These are phyloP conservation scores for Enteromius argenteus DNA, from an alignment of 2,797 vertebrate genomes.

Conservation along the genomic window DNA sequence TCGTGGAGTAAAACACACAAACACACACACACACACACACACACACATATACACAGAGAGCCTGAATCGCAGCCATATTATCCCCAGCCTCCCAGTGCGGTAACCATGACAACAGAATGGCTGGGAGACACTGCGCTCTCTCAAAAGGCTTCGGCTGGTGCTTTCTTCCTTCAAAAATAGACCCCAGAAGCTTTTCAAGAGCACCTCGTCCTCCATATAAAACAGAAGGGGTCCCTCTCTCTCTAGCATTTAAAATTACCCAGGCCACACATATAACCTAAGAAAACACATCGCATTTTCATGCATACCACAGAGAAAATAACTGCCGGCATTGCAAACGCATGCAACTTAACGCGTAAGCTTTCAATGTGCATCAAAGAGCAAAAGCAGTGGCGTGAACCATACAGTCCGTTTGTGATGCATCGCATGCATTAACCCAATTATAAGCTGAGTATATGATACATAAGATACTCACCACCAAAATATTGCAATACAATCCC, in stretches of 20 bases:
- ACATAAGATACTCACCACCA: slow-evolving; percentile 71
- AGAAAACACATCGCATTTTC: slow-evolving; percentile 52
- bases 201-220: slow-evolving; percentile 69
- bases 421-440: not conserved
- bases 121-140: slow-evolving; percentile 83
- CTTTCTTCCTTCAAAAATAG: slow-evolving; percentile 76
- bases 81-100: slow-evolving; percentile 90
- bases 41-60: slow-evolving; percentile 52
- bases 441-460: not conserved
- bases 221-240: slow-evolving; percentile 65
- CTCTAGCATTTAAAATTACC: slow-evolving; percentile 47
- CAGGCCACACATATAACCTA: slow-evolving; percentile 21
- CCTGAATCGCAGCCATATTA: slow-evolving; percentile 81
- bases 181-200: slow-evolving; percentile 77
- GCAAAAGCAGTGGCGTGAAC: slow-evolving; percentile 35
- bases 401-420: slow-evolving; percentile 7
- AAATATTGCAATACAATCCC: slow-evolving; percentile 61
- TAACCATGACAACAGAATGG: slow-evolving; percentile 99
- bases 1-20: slow-evolving; percentile 53
- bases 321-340: slow-evolving; percentile 52
- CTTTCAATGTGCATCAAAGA: slow-evolving; percentile 20
- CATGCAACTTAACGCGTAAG: slow-evolving; percentile 16
- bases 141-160: slow-evolving; percentile 73
- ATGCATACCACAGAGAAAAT: slow-evolving; percentile 44
- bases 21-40: slow-evolving; percentile 38